Evolutionary conservation across 1,140 invertebrate species (phyloP), one percentile per base, ranked within the genome.

Genomic region (Epicauta chinensis): DNA sequence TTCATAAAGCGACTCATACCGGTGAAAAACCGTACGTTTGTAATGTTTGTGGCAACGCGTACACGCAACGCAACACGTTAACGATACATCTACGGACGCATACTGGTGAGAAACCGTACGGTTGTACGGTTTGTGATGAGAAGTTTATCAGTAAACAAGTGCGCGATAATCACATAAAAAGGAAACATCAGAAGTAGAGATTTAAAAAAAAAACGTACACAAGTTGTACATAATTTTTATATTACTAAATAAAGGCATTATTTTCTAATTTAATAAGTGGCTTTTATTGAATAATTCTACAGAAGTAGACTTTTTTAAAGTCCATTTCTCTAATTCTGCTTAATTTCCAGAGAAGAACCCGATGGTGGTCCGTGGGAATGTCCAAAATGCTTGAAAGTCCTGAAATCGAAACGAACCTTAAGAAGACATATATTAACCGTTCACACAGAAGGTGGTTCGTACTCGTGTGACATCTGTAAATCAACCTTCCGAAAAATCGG

Each of bases 41-140:
- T 44, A 42, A 56, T 10, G 29, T 54, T n/a, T 66, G 64, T 47
- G 60, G 55, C 2, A 53, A 53, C 16, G 54, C 37, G 1, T 66
- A 84, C 55, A 82, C 84, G 9, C 82, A 82, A 64, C 82, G 80
- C 44, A 82, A 80, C 59, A 87, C 88, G 62, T 62, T 84, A 10
- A 81, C 81, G 59, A 81, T 81, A 15, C 87, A 90, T 63, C 84
- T 87, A 81, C 75, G 84, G 31, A 78, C 79, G 46, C 86, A 70
- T 14, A 55, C 51, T 1, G 57, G 43, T 1, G 52, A 59, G 14
- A 51, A 86, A 57, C 83, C 84, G 76, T 76, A 15, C 84, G 87
- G 60, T 37, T 23, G 23, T 23, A 23, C 4, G 4, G 7, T 89
- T 59, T 87, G 86, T 0, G 86, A 86, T 2, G 83, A 88, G 61